Evolutionary conservation across 1,140 invertebrate species (phyloP).

Genomic region (Prorops nasuta): DNA sequence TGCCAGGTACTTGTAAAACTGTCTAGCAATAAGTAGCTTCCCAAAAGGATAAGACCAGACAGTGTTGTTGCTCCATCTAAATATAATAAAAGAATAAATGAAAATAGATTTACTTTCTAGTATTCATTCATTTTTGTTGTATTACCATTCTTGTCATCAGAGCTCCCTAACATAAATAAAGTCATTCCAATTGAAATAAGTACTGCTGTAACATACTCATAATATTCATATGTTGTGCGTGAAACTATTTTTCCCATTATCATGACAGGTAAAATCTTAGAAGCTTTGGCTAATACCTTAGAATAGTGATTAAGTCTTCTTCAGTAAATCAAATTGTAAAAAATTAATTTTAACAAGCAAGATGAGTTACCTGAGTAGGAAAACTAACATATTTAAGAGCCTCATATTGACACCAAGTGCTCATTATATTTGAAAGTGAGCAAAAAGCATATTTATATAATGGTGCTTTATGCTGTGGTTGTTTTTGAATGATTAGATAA

Average conservation of each 20-base stretch:
- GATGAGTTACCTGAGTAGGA: constrained; percentile 79
- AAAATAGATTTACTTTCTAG: not conserved
- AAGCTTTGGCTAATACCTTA: constrained; percentile 89
- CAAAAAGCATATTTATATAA: constrained; percentile 96
- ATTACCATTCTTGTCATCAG: constrained; percentile 57
- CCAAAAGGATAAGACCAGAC: constrained; percentile 83
- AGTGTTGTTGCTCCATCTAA: constrained; percentile 72
- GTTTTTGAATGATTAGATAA: constrained; percentile 62
- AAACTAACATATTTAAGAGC: constrained; percentile 98
- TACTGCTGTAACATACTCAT: constrained; percentile 89
- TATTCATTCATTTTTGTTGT: constrained; percentile 4
- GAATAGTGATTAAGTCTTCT: constrained; percentile 18
- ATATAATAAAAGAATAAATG: constrained; percentile 30
- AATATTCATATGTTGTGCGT: constrained; percentile 82
- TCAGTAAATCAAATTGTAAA: not conserved
- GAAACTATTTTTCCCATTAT: constrained; percentile 95
- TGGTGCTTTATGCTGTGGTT: constrained; percentile 77
- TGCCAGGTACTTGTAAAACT: constrained; percentile 99
- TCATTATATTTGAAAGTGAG: constrained; percentile 97
- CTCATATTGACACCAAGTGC: constrained; percentile 99
- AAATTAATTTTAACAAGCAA: not conserved
- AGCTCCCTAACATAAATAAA: constrained; percentile 80
- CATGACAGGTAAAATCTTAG: constrained; percentile 97
- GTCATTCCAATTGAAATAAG: constrained; percentile 91
- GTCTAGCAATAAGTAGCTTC: constrained; percentile 91